Percentiles rank a stretch among this genome's conserved stretches.
Evolutionary conservation across 2,113 vertebrate species (phyloP).

Genomic region (Perca fluviatilis): DNA sequence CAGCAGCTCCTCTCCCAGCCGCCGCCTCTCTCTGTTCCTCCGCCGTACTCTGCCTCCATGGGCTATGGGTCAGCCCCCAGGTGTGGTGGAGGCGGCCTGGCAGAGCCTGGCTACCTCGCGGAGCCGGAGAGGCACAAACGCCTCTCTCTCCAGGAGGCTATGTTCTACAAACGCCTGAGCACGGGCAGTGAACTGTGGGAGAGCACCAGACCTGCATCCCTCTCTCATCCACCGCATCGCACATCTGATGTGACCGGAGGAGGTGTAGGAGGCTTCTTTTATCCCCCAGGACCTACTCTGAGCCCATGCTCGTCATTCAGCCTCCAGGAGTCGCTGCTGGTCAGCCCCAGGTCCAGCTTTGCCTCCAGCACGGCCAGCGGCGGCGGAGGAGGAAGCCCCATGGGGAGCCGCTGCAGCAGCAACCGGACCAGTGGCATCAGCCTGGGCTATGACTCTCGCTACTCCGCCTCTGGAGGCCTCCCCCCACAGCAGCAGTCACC

Average conservation of each 20-base stretch:
- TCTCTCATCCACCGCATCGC: constrained; percentile 80
- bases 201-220: constrained; percentile 77
- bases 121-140: constrained; percentile 87
- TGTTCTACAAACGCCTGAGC: constrained; percentile 85
- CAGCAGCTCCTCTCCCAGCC: constrained; percentile 85
- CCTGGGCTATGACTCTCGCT: constrained; percentile 89
- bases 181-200: constrained; percentile 86
- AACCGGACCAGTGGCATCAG: constrained; percentile 92
- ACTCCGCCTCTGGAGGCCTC: constrained; percentile 80
- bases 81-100: constrained; percentile 44
- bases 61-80: constrained; percentile 67
- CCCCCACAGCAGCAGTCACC: constrained; percentile 73
- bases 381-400: constrained; percentile 87
- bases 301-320: constrained; percentile 87
- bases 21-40: constrained; percentile 74
- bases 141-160: constrained; percentile 84
- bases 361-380: constrained; percentile 90
- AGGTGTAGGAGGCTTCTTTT: constrained; percentile 75
- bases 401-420: constrained; percentile 89
- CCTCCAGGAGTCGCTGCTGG: constrained; percentile 86
- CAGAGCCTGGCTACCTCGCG: constrained; percentile 78
- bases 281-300: constrained; percentile 76
- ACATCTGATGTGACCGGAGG: constrained; percentile 68
- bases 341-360: constrained; percentile 89
- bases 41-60: constrained; percentile 60